Evolutionary conservation across 2,113 vertebrate genomes (phyloP), one percentile per base, ranked within the genome.

Genomic region (Dermatemys mawii): DNA sequence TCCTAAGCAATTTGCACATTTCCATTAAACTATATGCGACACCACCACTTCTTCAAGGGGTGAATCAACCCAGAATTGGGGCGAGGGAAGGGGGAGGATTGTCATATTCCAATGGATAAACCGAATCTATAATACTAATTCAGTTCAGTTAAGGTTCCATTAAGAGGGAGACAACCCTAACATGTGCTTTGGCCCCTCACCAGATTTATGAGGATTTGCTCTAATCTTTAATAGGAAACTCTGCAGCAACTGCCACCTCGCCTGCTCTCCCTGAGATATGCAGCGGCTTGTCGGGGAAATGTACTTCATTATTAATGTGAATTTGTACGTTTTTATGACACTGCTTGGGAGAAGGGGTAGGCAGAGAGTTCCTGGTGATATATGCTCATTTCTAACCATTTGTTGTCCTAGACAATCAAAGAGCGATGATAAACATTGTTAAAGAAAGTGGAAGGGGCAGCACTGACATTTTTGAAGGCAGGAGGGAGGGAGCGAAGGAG

Each of bases 261-360:
- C 93, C 81, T 95, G 95, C 95, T 97, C 95, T 96, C 93, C 94
- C 93, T 48, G 96, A 97, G 97, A 97, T 94, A 93, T 94, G 95
- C 93, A 97, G 93, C 96, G 78, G 96, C 96, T 97, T 96, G 94
- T 96, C 73, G 32, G 96, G 94, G 96, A 96, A 97, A 96, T 95
- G 95, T 94, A 93, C 96, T 97, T 97, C 93, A 96, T 97, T 96
- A 97, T 97, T 97, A 97, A 96, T 96, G 93, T 97, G 96, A 97
- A 97, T 95, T 95, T 97, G 95, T 95, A 93, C 92, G 57, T 96
- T 96, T 95, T 97, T 95, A 96, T 97, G 95, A 97, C 95, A 97
- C 87, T 95, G 87, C 96, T 96, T 97, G 95, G 89, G 94, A 96
- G 95, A 97, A 96, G 95, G 94, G 96, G 93, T 95, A 96, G 94